Evolutionary conservation across 2,113 vertebrate genomes (phyloP).

Genomic region (Merops nubicus): DNA sequence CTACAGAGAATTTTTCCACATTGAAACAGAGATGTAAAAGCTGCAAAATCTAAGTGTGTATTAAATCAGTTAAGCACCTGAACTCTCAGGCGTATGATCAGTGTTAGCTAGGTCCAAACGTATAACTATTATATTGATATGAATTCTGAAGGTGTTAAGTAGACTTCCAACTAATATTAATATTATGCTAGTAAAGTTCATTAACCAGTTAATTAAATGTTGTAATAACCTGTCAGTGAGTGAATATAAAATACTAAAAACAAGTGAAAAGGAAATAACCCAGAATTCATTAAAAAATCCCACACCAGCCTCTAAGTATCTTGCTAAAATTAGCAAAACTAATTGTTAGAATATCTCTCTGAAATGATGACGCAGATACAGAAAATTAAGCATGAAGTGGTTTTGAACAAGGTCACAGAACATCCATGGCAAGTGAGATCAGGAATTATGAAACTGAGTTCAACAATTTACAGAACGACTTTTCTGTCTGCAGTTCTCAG

Average conservation of each 20-base stretch:
- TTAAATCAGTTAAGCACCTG: background rate
- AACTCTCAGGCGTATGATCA: background rate
- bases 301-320: background rate
- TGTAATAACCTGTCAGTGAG: background rate
- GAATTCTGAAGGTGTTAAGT: background rate
- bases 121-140: background rate
- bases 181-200: background rate
- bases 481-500: background rate
- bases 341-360: background rate
- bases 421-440: background rate
- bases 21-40: background rate
- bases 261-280: no score
- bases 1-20: background rate
- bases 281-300: background rate
- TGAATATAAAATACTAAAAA: background rate
- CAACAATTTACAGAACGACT: background rate
- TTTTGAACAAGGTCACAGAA: background rate
- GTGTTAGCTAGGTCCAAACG: background rate
- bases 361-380: background rate
- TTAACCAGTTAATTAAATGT: background rate
- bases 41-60: background rate
- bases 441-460: background rate
- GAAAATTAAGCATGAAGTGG: background rate
- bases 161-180: background rate
- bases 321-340: background rate